phyloP scores from a whole-genome alignment of 2,113 vertebrate species.

The Procavia capensis region DNA sequence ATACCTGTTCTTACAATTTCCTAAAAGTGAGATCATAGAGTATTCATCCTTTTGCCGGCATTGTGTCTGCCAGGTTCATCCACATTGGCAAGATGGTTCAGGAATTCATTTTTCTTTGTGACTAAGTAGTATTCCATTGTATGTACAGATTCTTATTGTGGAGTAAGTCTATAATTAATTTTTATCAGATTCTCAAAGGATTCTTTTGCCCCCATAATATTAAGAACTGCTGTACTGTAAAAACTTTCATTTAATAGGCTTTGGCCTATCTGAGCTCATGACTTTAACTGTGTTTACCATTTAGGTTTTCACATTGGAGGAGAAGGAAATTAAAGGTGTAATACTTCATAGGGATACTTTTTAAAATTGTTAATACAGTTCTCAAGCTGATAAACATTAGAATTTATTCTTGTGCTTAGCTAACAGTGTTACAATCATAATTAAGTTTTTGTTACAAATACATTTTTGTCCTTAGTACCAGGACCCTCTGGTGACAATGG shows the following conservation, averaged over 20 bases:
- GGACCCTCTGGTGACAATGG: slow-evolving; percentile 91
- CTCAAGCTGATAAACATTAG: slow-evolving; percentile 46
- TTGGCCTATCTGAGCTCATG: slow-evolving; percentile 30
- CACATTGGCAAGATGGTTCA: not conserved
- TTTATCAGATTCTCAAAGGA: slow-evolving; percentile 13
- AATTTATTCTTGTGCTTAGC: slow-evolving; percentile 26
- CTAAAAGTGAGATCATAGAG: not conserved
- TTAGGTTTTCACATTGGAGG: slow-evolving; percentile 34
- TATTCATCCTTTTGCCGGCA: not conserved
- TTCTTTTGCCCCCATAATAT: not conserved
- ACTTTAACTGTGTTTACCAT: slow-evolving; percentile 22
- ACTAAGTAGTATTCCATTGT: not conserved
- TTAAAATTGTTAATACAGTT: slow-evolving; percentile 23
- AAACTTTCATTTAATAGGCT: slow-evolving; percentile 30
- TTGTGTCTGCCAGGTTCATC: not conserved
- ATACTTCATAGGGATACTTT: not conserved
- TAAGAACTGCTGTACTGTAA: slow-evolving; percentile 29
- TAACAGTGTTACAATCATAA: not conserved
- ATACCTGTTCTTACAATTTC: not conserved
- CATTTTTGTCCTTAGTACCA: slow-evolving; percentile 90
- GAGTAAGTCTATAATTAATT: slow-evolving; percentile 2
- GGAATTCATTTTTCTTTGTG: not conserved
- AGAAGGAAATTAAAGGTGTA: slow-evolving; percentile 27
- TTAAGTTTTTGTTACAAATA: slow-evolving; percentile 29
- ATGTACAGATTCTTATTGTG: not conserved